A percentile compares a stretch with the other conserved stretches of the same genome.
These are phyloP conservation scores for Gorsachius goisagi DNA, from an alignment of 2,113 vertebrate genomes.

Conservation along the genomic window DNA sequence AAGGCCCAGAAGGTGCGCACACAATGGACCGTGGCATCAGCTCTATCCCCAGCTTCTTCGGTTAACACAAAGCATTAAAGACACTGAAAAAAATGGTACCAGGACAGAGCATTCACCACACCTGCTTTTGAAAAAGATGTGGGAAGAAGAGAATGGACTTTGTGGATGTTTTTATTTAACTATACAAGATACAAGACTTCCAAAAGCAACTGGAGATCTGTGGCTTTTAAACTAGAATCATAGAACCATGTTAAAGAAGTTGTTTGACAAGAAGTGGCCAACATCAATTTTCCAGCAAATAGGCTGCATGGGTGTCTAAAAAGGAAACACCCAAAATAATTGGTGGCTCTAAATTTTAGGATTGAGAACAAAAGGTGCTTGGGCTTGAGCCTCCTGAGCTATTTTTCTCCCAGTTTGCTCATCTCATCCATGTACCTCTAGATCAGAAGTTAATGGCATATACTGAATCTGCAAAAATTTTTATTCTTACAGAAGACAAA, in stretches of 20 bases:
- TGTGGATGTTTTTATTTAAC: not conserved
- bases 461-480: not conserved
- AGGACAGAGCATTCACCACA: not conserved
- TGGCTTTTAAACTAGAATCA: not conserved
- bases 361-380: not conserved
- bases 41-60: not conserved
- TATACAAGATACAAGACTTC: not conserved
- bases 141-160: not conserved
- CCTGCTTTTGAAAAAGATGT: not conserved
- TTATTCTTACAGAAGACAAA: not conserved
- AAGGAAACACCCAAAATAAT: not conserved
- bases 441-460: not conserved
- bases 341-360: not conserved
- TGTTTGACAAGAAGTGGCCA: not conserved
- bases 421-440: not conserved
- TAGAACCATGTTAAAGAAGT: not conserved
- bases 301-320: not conserved
- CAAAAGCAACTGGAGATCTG: not conserved
- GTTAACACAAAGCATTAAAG: not conserved
- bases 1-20: accelerated
- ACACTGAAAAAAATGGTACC: not conserved
- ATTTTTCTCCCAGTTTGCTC: not conserved
- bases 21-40: not conserved
- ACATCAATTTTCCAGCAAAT: not conserved
- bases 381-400: not conserved